A percentile compares a stretch with the other conserved stretches of the same genome.
Evolutionary conservation across 64 coral and sea anemone species (phyloP).

Genomic region (Montipora efflorescens): DNA sequence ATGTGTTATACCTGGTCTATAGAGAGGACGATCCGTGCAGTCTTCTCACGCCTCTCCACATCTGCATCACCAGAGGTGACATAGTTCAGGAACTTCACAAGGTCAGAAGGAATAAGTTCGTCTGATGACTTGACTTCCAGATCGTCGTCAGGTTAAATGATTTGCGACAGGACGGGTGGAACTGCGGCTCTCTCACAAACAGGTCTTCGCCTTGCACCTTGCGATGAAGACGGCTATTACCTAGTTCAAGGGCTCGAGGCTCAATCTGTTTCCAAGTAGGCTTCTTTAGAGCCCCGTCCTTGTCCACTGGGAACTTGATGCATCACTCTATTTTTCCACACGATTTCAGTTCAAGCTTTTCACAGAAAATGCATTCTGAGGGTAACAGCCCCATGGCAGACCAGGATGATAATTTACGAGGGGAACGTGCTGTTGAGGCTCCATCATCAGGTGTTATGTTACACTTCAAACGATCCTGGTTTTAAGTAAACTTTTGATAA

Average conservation of each 20-base stretch:
- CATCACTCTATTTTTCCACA: constrained; percentile 29
- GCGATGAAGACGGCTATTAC: constrained; percentile 9
- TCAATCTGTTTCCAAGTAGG: constrained; percentile 71
- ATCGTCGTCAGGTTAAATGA: constrained; percentile 17
- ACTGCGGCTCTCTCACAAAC: not conserved
- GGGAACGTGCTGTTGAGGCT: constrained; percentile 11
- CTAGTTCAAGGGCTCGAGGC: constrained; percentile 19
- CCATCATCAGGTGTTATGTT: constrained; percentile 12
- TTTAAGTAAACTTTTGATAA: constrained; percentile 65
- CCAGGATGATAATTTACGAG: constrained; percentile 34
- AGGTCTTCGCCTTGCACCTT: constrained; percentile 39
- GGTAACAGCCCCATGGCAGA: constrained; percentile 15
- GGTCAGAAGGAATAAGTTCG: not conserved
- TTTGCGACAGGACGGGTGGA: not conserved
- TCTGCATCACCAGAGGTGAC: too few species aligned
- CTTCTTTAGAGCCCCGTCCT: constrained; percentile 19
- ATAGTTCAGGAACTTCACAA: not conserved
- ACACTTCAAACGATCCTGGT: constrained; percentile 44
- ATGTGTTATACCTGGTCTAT: not conserved
- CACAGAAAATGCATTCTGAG: constrained; percentile 26
- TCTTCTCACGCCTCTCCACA: too few species aligned
- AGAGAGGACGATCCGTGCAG: too few species aligned
- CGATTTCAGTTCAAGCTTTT: too few species aligned
- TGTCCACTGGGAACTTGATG: too few species aligned
- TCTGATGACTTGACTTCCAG: too few species aligned